A percentile compares a stretch with the other conserved stretches of the same genome.
Evolutionary conservation across 2,113 vertebrate genomes (phyloP).

Genomic region (Numida meleagris): DNA sequence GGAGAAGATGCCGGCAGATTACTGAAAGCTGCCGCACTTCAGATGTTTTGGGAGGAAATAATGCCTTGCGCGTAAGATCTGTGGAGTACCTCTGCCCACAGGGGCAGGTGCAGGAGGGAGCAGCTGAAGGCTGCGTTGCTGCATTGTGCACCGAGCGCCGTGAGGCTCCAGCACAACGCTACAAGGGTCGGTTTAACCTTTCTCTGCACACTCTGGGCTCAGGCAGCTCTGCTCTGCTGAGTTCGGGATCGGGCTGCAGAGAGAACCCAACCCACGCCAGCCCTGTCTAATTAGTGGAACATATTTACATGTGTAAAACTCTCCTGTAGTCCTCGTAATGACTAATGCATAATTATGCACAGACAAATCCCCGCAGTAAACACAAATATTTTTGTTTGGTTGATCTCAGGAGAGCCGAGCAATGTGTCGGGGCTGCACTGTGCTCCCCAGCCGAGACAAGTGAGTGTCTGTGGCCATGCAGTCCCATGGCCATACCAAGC

Average conservation of each 20-base stretch:
- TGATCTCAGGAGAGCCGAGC: conserved; percentile 64
- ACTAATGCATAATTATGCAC: conserved; percentile 75
- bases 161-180: conserved; percentile 3
- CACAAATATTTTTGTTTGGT: conserved; percentile 76
- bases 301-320: conserved; percentile 77
- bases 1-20: conserved; percentile 63
- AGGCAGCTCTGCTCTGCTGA: background rate
- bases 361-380: conserved; percentile 76
- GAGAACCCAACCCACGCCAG: conserved; percentile 66
- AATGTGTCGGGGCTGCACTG: conserved; percentile 56
- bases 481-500: too few relatives aligned
- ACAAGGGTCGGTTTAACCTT: background rate
- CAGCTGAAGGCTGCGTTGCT: background rate
- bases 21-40: conserved; percentile 58
- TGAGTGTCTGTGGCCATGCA: background rate
- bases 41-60: conserved; percentile 45
- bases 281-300: conserved; percentile 74
- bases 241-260: conserved; percentile 42
- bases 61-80: background rate
- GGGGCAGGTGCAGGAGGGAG: background rate
- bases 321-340: conserved; percentile 71
- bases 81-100: conserved; percentile 16
- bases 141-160: background rate
- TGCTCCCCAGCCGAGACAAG: background rate
- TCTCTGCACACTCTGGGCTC: background rate